Evolutionary conservation across 2,888 invertebrate species (phyloP), one percentile per base, ranked within the genome.

Genomic region (Pristionchus fissidentatus): DNA sequence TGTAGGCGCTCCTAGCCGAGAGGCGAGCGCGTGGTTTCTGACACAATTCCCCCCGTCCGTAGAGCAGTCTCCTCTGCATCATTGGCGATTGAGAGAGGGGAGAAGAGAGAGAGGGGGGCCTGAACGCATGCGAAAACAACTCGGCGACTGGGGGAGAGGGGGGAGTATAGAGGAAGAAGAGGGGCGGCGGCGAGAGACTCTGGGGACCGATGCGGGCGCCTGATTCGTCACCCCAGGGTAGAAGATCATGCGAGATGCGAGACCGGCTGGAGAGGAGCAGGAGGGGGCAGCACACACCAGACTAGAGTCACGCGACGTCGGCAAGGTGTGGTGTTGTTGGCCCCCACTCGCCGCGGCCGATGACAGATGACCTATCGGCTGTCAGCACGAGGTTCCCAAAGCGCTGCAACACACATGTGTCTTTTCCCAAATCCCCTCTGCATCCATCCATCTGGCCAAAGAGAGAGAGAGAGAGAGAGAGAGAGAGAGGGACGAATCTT

Each of bases 371-470:
- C 22, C 62, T 5, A 13, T 62, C 35, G 29, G 29, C 29, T 60
- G 32, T 32, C 62, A 10, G n/a, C n/a, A n/a, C n/a, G n/a, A n/a
- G 52, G 52, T 35, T 32, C 60, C 57, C 60, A 49, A 49, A 49
- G 52, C 29, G 32, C 4, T 35, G 62, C 62, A 62, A 62, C 62
- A n/a, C n/a, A n/a, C n/a, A 73, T 73, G 73, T 73, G 43, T 26
- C n/a, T 43, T 8, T 13, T 4, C 35, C 38, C 22, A n/a, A n/a
- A n/a, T 29, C 57, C 57, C 57, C 57, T n/a, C 57, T n/a, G 32
- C 32, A 19, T 62, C 35, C 62, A n/a, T n/a, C 52, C 52, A 19
- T 10, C 52, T 15, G 52, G 10, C 19, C 10, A 49, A 49, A 15
- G 52, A 15, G 19, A 19, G 13, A 10, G 19, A 49, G n/a, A n/a